These are phyloP conservation scores for Dione juno DNA, from an alignment of 2,888 invertebrate species.

Conservation along the genomic window DNA sequence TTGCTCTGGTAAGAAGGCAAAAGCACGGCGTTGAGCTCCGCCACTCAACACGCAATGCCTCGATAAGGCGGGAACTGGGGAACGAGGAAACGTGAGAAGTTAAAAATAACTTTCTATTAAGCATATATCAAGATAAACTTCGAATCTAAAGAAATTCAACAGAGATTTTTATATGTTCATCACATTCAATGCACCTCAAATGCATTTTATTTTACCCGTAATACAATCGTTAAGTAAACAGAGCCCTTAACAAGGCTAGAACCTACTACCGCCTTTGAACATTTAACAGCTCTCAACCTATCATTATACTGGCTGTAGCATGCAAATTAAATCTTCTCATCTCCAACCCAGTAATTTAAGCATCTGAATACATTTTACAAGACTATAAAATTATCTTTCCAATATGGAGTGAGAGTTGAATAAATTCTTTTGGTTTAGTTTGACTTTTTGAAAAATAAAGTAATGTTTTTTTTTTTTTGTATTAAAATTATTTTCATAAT, in stretches of 20 bases:
- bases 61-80: neutral
- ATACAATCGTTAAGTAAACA: slow-evolving; percentile 22
- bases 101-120: too few species aligned
- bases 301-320: slow-evolving; percentile 27
- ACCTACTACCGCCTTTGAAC: slow-evolving; percentile 13
- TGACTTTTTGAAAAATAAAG: neutral
- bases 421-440: neutral
- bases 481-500: too few species aligned
- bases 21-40: neutral
- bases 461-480: too few species aligned
- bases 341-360: slow-evolving; percentile 36
- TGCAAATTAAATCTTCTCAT: slow-evolving; percentile 42
- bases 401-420: slow-evolving; percentile 2
- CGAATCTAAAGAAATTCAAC: too few species aligned
- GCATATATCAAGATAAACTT: too few species aligned
- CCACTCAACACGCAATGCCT: neutral
- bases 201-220: neutral
- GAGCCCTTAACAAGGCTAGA: slow-evolving; percentile 15
- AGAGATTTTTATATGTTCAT: too few species aligned
- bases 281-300: slow-evolving; percentile 18
- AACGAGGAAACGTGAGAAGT: neutral
- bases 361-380: slow-evolving; percentile 31
- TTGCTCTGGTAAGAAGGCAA: neutral
- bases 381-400: slow-evolving; percentile 24
- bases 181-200: neutral